Percentiles rank a stretch among this genome's conserved stretches.
Evolutionary conservation across 2,113 vertebrate genomes (phyloP).

Genomic region (Platycercus adscitus): DNA sequence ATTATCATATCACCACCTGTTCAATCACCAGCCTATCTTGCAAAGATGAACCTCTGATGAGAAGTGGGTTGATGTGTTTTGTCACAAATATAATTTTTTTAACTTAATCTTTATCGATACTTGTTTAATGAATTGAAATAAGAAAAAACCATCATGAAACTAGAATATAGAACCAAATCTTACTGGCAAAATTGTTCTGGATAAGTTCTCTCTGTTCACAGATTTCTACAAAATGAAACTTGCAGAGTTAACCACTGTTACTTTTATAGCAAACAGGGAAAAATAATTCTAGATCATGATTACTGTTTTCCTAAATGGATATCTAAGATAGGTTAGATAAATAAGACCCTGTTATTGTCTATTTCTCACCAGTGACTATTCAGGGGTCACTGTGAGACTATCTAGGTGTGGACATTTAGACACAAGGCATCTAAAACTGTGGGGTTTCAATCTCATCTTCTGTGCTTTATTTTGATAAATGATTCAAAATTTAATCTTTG

Average conservation of each 20-base stretch:
- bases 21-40: not conserved
- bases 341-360: not conserved
- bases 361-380: not conserved
- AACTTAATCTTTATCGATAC: not conserved
- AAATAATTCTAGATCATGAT: not conserved
- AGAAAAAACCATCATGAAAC: not conserved
- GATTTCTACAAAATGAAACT: not conserved
- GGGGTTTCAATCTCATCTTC: not conserved
- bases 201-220: not conserved
- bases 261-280: not conserved
- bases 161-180: not conserved
- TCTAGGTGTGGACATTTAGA: not conserved
- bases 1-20: not conserved
- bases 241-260: not conserved
- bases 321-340: not conserved
- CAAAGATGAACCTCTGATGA: not conserved
- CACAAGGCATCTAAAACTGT: not conserved
- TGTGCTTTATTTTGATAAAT: not conserved
- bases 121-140: not conserved
- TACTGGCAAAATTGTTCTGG: not conserved
- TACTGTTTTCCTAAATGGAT: not conserved
- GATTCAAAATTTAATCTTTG: not conserved
- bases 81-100: not conserved
- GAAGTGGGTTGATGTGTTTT: not conserved
- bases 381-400: not conserved